Conservation (phyloP, 2,888 invertebrate species). For the Trachelus troglodyta region DNA sequence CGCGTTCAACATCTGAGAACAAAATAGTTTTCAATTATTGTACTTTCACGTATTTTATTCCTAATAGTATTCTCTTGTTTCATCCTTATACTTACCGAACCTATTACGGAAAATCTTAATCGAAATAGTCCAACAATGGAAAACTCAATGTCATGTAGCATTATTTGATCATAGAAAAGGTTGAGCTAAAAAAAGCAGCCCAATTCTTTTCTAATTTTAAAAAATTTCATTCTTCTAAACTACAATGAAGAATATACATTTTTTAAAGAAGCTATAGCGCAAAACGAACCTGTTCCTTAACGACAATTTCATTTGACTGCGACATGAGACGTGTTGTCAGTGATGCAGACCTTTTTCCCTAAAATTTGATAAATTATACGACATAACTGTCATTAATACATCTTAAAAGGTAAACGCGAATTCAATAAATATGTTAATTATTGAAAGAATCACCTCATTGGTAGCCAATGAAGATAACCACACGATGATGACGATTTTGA, state of each 20-base stretch:
- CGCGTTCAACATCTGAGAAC: background rate
- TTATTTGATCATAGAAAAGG: background rate
- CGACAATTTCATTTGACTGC: background rate
- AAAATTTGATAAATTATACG: background rate
- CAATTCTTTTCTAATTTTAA: background rate
- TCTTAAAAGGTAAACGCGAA: background rate
- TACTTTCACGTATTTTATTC: background rate
- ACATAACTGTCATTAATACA: background rate
- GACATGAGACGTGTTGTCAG: background rate
- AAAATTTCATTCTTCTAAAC: background rate
- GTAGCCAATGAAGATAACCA: background rate
- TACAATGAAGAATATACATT: background rate
- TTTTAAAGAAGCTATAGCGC: background rate
- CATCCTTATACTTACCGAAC: background rate
- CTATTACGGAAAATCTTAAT: background rate
- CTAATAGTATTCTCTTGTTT: background rate
- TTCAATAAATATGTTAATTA: background rate
- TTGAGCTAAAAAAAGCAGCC: background rate
- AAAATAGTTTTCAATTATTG: background rate
- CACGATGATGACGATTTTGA: background rate
- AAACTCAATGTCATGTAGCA: background rate
- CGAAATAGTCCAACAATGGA: background rate
- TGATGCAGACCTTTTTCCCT: background rate
- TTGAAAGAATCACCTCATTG: background rate
- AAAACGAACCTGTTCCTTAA: background rate